Evolutionary conservation across 2,113 vertebrate genomes (phyloP).

Genomic region (Macquaria australasica): DNA sequence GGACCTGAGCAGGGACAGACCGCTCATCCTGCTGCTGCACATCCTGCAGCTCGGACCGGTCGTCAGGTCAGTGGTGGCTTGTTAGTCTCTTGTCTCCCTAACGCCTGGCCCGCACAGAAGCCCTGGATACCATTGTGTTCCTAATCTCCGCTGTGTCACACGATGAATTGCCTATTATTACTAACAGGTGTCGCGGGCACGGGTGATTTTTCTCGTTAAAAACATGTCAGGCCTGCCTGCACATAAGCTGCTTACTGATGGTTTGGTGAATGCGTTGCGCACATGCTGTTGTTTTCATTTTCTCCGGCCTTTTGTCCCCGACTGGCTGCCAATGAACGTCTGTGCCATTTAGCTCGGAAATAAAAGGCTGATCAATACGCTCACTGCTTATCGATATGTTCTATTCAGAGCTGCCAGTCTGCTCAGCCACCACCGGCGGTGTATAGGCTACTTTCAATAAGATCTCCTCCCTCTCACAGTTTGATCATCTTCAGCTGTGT

Average conservation of each 20-base stretch:
- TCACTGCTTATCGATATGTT: constrained; percentile 44
- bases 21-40: constrained; percentile 94
- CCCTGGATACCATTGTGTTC: background rate
- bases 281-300: constrained; percentile 63
- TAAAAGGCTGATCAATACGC: constrained; percentile 44
- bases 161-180: background rate
- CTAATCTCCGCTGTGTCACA: background rate
- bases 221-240: constrained; percentile 13
- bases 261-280: constrained; percentile 23
- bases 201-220: background rate
- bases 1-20: constrained; percentile 93
- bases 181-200: constrained; percentile 20
- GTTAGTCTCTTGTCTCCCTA: constrained; percentile 10
- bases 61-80: constrained; percentile 88
- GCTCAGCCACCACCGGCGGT: background rate
- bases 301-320: constrained; percentile 35
- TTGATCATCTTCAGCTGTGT: constrained; percentile 19
- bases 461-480: background rate
- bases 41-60: constrained; percentile 95
- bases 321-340: background rate
- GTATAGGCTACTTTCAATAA: background rate
- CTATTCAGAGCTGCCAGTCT: constrained; percentile 8
- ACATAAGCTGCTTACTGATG: constrained; percentile 38
- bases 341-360: constrained; percentile 18
- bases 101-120: too few species aligned